phyloP scores from a whole-genome alignment of 2,113 vertebrate species.

The Orycteropus afer region DNA sequence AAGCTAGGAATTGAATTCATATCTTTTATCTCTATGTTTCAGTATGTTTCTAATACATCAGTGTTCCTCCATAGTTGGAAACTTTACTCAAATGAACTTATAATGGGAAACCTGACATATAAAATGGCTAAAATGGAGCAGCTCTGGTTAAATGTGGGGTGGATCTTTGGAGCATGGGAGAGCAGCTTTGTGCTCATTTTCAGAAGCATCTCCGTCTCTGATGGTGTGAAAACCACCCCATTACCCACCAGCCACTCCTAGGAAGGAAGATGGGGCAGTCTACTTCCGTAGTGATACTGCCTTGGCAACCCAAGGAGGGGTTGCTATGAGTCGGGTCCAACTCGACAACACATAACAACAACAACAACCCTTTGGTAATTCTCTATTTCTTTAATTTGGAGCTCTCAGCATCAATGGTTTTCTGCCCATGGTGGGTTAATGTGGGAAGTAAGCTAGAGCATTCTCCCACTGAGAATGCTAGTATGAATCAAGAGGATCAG shows the following conservation, averaged over 20 bases:
- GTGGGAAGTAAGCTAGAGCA: neutral
- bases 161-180: neutral
- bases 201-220: neutral
- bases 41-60: neutral
- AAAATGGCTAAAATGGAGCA: neutral
- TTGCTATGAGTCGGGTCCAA: too few relatives aligned
- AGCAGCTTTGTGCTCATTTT: neutral
- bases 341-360: too few relatives aligned
- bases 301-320: too few relatives aligned
- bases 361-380: rapidly evolving
- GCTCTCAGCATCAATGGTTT: neutral
- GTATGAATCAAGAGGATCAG: neutral
- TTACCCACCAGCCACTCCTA: too few relatives aligned
- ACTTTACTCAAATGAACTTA: neutral
- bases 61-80: neutral
- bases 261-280: too few relatives aligned
- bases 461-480: neutral
- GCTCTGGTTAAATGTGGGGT: neutral
- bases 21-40: neutral
- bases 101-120: neutral
- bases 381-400: neutral
- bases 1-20: neutral
- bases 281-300: too few relatives aligned
- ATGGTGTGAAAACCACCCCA: neutral
- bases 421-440: neutral